A percentile compares a stretch with the other conserved stretches of the same genome.
These are phyloP conservation scores for Cyclophora punctaria DNA, from an alignment of 2,888 invertebrate species.

Conservation along the genomic window DNA sequence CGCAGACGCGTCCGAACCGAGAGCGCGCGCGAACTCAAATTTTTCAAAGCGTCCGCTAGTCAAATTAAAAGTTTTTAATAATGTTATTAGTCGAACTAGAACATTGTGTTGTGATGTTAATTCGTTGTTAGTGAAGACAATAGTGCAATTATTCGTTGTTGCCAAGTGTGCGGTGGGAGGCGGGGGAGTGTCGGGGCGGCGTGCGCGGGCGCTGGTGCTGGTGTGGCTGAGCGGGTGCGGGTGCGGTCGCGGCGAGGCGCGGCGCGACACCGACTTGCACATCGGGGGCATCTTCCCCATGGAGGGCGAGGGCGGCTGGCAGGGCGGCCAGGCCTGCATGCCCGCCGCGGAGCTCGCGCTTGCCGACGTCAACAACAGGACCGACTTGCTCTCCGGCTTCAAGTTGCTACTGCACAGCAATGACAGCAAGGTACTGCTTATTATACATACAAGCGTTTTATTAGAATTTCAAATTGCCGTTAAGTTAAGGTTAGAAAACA, in stretches of 20 bases:
- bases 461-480: too few species aligned
- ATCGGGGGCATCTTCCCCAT: slow-evolving; percentile 99
- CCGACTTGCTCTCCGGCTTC: slow-evolving; percentile 93
- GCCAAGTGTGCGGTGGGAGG: slow-evolving; percentile 55
- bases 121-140: slow-evolving; percentile 61
- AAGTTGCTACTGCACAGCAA: slow-evolving; percentile 93
- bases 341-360: slow-evolving; percentile 98
- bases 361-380: slow-evolving; percentile 93
- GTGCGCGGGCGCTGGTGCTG: slow-evolving; percentile 41
- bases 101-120: slow-evolving; percentile 56
- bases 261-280: slow-evolving; percentile 85
- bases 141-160: slow-evolving; percentile 71
- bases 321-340: slow-evolving; percentile 98
- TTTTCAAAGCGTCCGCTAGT: slow-evolving; percentile 71
- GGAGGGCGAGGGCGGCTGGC: slow-evolving; percentile 97
- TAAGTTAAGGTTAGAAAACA: too few species aligned
- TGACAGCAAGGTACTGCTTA: slow-evolving; percentile 89
- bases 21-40: slow-evolving; percentile 56
- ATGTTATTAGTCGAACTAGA: slow-evolving; percentile 61
- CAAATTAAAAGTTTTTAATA: slow-evolving; percentile 63
- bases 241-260: slow-evolving; percentile 53
- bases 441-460: too few species aligned
- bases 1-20: slow-evolving; percentile 38
- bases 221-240: slow-evolving; percentile 50
- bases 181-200: slow-evolving; percentile 27